Conservation (phyloP, 2,113 vertebrate genomes). For the Dipodomys merriami region DNA sequence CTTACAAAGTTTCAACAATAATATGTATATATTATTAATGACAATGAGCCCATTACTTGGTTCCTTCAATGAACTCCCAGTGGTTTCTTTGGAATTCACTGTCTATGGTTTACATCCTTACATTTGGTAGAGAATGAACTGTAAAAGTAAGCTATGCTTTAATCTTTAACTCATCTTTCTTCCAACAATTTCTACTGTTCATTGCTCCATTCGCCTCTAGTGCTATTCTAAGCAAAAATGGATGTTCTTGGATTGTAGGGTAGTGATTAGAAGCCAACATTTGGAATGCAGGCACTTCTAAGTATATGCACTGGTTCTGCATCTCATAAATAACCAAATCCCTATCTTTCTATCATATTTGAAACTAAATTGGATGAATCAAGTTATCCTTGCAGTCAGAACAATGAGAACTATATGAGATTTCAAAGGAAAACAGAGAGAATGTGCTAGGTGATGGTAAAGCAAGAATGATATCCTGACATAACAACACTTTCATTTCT, state of each 20-base stretch:
- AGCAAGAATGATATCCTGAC: not conserved
- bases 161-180: conserved; percentile 21
- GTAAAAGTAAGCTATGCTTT: conserved; percentile 15
- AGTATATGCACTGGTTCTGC: not conserved
- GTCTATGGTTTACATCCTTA: not conserved
- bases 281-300: not conserved
- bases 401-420: not conserved
- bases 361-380: conserved; percentile 26
- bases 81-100: not conserved
- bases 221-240: conserved; percentile 7
- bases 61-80: not conserved
- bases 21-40: not conserved
- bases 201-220: conserved; percentile 17
- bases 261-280: not conserved
- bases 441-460: not conserved
- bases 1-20: not conserved
- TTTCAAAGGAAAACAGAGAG: not conserved
- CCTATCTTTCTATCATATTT: not conserved
- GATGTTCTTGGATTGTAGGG: not conserved
- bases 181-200: not conserved
- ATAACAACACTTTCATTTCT: not conserved
- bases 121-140: not conserved
- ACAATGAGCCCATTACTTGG: not conserved
- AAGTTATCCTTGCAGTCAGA: not conserved
- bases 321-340: not conserved